Conservation (phyloP, 2,888 invertebrate genomes). For the Coleophora deauratella region DNA sequence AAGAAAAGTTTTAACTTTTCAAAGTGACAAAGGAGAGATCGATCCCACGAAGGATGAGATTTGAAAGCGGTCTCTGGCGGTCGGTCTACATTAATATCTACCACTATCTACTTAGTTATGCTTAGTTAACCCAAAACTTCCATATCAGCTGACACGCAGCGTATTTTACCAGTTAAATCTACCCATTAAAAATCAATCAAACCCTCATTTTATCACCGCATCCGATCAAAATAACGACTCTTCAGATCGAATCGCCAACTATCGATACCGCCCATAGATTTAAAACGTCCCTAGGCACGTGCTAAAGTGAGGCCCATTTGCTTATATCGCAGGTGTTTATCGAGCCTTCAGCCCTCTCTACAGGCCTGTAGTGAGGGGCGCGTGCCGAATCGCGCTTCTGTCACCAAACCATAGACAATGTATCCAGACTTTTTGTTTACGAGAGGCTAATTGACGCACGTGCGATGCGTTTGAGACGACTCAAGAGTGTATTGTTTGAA, state of each 20-base stretch:
- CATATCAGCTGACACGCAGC: neutral
- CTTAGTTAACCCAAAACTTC: too few species aligned
- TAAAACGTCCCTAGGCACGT: neutral
- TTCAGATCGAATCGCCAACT: neutral
- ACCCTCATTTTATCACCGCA: too few species aligned
- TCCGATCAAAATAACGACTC: neutral
- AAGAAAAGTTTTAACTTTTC: too few species aligned
- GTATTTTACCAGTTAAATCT: neutral
- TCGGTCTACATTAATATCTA: too few species aligned
- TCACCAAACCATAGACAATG: constrained; percentile 2
- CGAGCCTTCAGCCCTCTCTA: too few species aligned
- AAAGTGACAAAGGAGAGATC: too few species aligned
- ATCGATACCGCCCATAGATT: neutral
- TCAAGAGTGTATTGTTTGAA: too few species aligned
- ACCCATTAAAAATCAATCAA: neutral
- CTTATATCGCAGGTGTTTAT: neutral
- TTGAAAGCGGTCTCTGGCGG: too few species aligned
- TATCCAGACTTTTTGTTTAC: neutral
- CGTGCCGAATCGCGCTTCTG: constrained; percentile 7
- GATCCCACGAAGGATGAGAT: too few species aligned
- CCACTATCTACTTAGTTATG: too few species aligned
- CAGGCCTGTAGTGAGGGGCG: constrained; percentile 4
- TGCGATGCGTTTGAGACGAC: neutral
- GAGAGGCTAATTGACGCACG: constrained; percentile 12
- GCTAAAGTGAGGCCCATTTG: neutral